phyloP scores from a whole-genome alignment of 1,140 invertebrate genomes.

The Yoshiicerus persimilis region DNA sequence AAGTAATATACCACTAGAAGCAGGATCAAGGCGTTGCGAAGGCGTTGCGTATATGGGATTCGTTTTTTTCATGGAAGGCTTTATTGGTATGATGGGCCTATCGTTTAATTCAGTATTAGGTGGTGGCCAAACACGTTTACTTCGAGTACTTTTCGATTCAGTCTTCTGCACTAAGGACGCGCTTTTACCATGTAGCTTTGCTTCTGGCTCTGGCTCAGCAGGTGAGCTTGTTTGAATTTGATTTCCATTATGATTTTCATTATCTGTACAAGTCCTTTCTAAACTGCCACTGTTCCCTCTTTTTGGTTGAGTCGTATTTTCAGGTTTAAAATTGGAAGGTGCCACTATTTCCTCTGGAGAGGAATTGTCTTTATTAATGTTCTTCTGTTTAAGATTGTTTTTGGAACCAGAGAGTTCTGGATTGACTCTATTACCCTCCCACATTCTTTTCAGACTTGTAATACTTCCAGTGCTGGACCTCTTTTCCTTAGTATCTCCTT shows the following conservation, averaged over 20 bases:
- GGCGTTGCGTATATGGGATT: conserved; percentile 70
- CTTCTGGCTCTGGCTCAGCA: background rate
- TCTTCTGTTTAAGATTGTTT: conserved; percentile 32
- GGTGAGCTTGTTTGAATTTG: conserved; percentile 7
- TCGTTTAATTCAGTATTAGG: conserved; percentile 53
- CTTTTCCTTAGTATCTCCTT: conserved; percentile 77
- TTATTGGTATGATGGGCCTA: conserved; percentile 71
- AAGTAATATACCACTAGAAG: conserved; percentile 33
- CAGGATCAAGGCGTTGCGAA: conserved; percentile 46
- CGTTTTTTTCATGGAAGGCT: conserved; percentile 63
- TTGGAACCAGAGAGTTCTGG: background rate
- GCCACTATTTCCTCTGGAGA: conserved; percentile 7
- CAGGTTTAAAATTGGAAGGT: background rate
- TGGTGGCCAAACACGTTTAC: conserved; percentile 62
- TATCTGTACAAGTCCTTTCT: background rate
- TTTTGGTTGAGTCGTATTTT: background rate
- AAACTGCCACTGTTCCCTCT: background rate
- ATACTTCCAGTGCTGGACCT: conserved; percentile 89
- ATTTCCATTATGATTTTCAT: background rate
- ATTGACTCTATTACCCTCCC: conserved; percentile 63
- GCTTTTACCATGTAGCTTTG: conserved; percentile 47
- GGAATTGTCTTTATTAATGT: conserved; percentile 25
- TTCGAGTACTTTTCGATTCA: conserved; percentile 35
- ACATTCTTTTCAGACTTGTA: conserved; percentile 86
- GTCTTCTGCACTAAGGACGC: conserved; percentile 41